A percentile compares a stretch with the other conserved stretches of the same genome.
These are phyloP conservation scores for Enteromius mattozi DNA, from an alignment of 2,797 vertebrate species.

Conservation along the genomic window DNA sequence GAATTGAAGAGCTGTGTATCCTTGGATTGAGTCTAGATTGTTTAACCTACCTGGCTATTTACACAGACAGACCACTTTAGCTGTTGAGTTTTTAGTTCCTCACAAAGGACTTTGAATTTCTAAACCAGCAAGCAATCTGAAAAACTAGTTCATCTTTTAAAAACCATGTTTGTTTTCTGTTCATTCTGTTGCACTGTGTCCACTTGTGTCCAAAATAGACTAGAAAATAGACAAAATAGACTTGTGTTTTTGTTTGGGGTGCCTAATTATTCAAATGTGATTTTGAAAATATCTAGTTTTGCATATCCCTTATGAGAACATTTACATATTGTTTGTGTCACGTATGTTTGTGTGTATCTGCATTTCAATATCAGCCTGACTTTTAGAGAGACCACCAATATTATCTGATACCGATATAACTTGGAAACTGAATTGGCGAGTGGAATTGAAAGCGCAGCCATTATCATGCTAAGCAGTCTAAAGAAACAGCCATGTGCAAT, in stretches of 20 bases:
- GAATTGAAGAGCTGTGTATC: not conserved
- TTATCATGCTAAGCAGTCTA: constrained; percentile 63
- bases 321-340: constrained; percentile 12
- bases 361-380: not conserved
- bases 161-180: not conserved
- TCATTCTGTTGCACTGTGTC: not conserved
- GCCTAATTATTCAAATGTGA: not conserved
- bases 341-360: not conserved
- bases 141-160: not conserved
- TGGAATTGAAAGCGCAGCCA: constrained; percentile 53
- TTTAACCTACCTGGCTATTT: not conserved
- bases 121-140: not conserved
- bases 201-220: not conserved
- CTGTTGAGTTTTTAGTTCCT: not conserved
- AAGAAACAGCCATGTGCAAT: constrained; percentile 63
- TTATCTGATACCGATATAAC: constrained; percentile 3
- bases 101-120: not conserved
- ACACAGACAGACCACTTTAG: not conserved
- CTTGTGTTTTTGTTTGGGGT: not conserved
- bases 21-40: not conserved
- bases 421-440: constrained; percentile 19
- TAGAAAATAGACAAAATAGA: not conserved
- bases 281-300: not conserved
- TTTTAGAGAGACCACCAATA: not conserved
- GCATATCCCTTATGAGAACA: not conserved